Conservation (phyloP, 2,888 invertebrate species). For the Leistus spinibarbis region DNA sequence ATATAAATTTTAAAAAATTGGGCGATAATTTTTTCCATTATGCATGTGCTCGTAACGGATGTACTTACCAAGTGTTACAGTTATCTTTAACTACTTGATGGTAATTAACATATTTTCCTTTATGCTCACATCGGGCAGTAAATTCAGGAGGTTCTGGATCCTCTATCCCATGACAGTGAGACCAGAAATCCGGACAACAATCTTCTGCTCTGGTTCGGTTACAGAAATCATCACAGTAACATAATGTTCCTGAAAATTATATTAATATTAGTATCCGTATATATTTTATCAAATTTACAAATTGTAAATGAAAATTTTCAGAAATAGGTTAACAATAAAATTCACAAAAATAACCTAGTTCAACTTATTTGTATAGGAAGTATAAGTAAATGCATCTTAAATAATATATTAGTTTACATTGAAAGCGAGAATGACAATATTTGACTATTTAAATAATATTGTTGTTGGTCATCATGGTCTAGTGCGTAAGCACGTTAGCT, state of each 20-base stretch:
- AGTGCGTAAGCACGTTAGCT: too few relatives aligned
- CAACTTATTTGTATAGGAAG: too few relatives aligned
- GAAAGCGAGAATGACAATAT: too few relatives aligned
- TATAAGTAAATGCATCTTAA: too few relatives aligned
- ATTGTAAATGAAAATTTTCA: too few relatives aligned
- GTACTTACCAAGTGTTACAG: slow-evolving; percentile 73
- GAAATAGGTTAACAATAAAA: too few relatives aligned
- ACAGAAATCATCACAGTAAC: slow-evolving; percentile 96
- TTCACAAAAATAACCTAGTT: neutral
- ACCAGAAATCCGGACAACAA: slow-evolving; percentile 91
- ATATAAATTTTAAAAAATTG: neutral
- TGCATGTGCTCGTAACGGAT: neutral
- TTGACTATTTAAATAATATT: too few relatives aligned
- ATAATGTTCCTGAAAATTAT: slow-evolving; percentile 70
- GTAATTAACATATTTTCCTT: slow-evolving; percentile 61
- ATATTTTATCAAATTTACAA: too few relatives aligned
- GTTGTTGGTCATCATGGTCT: too few relatives aligned
- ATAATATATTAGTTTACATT: too few relatives aligned
- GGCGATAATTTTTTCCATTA: neutral
- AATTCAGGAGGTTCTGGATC: slow-evolving; percentile 44
- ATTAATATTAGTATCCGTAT: too few relatives aligned
- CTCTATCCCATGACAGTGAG: slow-evolving; percentile 67
- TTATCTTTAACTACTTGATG: slow-evolving; percentile 65
- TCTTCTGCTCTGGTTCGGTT: slow-evolving; percentile 75
- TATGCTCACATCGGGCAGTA: slow-evolving; percentile 60